Evolutionary conservation across 2,797 vertebrate species (phyloP).

Genomic region (Parotocinclus haroldoi): DNA sequence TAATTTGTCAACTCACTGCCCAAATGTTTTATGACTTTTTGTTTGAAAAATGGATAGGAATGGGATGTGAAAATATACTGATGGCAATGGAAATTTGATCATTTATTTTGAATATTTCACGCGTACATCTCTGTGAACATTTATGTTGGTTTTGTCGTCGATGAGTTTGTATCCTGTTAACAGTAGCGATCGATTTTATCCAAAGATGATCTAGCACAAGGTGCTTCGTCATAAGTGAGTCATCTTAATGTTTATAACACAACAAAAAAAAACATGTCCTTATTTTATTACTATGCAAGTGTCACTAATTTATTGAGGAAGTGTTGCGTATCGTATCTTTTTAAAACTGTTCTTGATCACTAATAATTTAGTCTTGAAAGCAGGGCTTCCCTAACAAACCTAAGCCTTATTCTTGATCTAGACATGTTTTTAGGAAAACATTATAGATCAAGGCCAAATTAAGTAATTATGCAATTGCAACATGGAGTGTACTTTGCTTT

Average conservation of each 20-base stretch:
- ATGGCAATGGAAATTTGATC: constrained; percentile 52
- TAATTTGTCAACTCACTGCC: constrained; percentile 64
- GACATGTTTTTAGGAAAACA: constrained; percentile 22
- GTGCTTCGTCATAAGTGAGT: constrained; percentile 32
- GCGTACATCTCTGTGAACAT: constrained; percentile 21
- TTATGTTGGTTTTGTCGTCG: constrained; percentile 56
- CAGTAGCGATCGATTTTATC: constrained; percentile 45
- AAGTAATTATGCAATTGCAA: constrained; percentile 32
- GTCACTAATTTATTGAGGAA: constrained; percentile 50
- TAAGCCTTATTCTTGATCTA: constrained; percentile 46
- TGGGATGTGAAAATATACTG: constrained; percentile 16
- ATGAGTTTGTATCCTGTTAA: constrained; percentile 68
- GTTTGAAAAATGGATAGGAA: constrained; percentile 40
- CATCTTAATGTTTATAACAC: constrained; percentile 17
- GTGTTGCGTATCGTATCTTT: constrained; percentile 53
- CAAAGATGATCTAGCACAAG: constrained; percentile 48
- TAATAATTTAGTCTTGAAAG: constrained; percentile 46
- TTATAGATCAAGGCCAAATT: constrained; percentile 27
- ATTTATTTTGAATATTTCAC: constrained; percentile 55
- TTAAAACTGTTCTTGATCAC: constrained; percentile 33
- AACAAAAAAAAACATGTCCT: constrained; percentile 22
- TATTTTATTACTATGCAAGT: constrained; percentile 78
- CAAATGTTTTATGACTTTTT: constrained; percentile 64
- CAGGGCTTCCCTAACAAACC: constrained; percentile 54
- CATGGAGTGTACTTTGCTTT: constrained; percentile 29